A percentile compares a stretch with the other conserved stretches of the same genome.
Evolutionary conservation across 2,797 vertebrate species (phyloP).

Genomic region (Pelochelys cantorii): DNA sequence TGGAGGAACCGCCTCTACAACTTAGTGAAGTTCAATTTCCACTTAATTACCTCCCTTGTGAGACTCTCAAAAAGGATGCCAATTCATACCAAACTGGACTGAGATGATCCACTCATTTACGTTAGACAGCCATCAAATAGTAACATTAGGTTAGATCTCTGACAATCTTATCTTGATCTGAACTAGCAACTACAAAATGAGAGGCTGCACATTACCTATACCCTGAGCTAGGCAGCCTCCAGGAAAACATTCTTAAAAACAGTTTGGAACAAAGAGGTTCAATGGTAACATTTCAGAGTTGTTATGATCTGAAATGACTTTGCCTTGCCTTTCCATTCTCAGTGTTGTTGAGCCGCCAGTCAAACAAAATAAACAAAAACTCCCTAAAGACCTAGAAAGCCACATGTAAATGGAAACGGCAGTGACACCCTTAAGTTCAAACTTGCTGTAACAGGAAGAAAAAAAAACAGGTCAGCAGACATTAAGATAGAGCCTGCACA

Average conservation of each 20-base stretch:
- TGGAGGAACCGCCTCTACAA: background rate
- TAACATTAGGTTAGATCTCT: background rate
- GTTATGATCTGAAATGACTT: background rate
- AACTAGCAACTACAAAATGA: background rate
- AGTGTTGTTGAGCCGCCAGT: background rate
- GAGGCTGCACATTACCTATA: background rate
- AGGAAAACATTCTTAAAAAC: background rate
- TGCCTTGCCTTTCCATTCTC: background rate
- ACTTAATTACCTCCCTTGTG: background rate
- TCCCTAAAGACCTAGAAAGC: background rate
- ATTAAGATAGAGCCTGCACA: background rate
- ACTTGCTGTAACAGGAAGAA: accelerated
- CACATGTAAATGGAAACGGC: background rate
- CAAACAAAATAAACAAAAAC: background rate
- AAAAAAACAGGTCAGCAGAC: accelerated
- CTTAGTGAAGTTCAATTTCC: background rate
- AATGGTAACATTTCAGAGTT: background rate
- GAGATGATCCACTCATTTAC: background rate
- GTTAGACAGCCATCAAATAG: background rate
- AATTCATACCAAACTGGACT: background rate
- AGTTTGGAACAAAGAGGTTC: background rate
- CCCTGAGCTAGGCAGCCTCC: background rate
- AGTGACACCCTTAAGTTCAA: background rate
- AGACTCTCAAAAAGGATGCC: background rate
- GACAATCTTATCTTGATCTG: background rate